phyloP scores from a whole-genome alignment of 2,113 vertebrate genomes.

The Castor canadensis region DNA sequence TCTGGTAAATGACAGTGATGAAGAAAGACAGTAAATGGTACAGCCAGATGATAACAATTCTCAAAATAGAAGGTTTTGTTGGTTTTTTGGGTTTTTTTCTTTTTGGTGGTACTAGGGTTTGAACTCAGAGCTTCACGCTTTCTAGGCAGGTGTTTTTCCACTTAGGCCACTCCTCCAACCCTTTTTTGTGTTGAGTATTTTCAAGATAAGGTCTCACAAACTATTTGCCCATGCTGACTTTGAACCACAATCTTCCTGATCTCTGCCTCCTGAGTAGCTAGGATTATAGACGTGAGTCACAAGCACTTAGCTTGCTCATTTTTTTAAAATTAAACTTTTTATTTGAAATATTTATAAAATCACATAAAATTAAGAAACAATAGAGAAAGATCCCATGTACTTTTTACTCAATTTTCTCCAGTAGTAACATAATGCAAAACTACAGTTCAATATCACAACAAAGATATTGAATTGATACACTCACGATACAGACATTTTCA shows the following conservation, averaged over 20 bases:
- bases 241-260: too few species aligned
- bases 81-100: too few species aligned
- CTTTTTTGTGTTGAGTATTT: too few species aligned
- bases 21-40: not conserved
- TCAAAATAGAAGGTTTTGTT: not conserved
- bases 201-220: too few species aligned
- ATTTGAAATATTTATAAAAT: not conserved
- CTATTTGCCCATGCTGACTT: too few species aligned
- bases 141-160: too few species aligned
- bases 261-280: too few species aligned
- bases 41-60: not conserved
- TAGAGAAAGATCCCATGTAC: not conserved
- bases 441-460: not conserved
- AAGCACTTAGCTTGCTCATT: too few species aligned
- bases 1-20: not conserved
- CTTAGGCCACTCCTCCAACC: too few species aligned
- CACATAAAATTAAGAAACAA: not conserved
- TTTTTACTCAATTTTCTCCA: not conserved
- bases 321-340: conserved; percentile 29
- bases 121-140: too few species aligned
- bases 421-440: conserved; percentile 34
- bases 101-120: too few species aligned
- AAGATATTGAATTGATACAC: not conserved
- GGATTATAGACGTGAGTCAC: too few species aligned
- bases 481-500: not conserved